phyloP scores from a whole-genome alignment of 1,140 invertebrate genomes.

The Hylyphantes graminicola region DNA sequence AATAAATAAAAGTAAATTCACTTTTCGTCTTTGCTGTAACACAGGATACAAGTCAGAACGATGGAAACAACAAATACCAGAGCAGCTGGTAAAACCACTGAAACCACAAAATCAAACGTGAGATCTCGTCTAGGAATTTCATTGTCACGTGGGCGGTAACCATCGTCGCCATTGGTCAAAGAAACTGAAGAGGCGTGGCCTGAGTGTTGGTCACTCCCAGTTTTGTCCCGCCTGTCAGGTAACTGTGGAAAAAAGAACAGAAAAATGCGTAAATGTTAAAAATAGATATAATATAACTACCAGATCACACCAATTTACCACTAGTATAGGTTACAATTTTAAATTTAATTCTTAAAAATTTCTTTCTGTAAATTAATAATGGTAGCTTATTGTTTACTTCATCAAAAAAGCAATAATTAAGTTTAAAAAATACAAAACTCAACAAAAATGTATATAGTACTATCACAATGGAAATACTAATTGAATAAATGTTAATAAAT shows the following conservation, averaged over 20 bases:
- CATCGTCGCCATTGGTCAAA: conserved; percentile 52
- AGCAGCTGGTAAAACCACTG: conserved; percentile 77
- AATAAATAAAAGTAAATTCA: conserved; percentile 70
- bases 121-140: conserved; percentile 79
- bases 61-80: conserved; percentile 76
- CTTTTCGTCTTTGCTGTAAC: conserved; percentile 82
- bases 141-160: conserved; percentile 69
- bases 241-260: neutral
- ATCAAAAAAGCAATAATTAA: too few species aligned
- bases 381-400: too few species aligned
- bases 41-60: conserved; percentile 78
- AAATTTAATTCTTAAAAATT: neutral
- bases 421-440: too few species aligned
- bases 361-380: neutral
- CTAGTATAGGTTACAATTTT: neutral
- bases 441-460: too few species aligned
- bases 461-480: too few species aligned
- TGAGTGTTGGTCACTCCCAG: conserved; percentile 32
- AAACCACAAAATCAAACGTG: conserved; percentile 76
- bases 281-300: neutral
- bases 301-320: neutral
- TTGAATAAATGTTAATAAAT: too few species aligned
- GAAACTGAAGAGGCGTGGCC: conserved; percentile 51
- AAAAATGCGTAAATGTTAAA: neutral
- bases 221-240: conserved; percentile 9